Evolutionary conservation across 2,113 vertebrate species (phyloP), one percentile per base, ranked within the genome.

Genomic region (Serinus canaria): DNA sequence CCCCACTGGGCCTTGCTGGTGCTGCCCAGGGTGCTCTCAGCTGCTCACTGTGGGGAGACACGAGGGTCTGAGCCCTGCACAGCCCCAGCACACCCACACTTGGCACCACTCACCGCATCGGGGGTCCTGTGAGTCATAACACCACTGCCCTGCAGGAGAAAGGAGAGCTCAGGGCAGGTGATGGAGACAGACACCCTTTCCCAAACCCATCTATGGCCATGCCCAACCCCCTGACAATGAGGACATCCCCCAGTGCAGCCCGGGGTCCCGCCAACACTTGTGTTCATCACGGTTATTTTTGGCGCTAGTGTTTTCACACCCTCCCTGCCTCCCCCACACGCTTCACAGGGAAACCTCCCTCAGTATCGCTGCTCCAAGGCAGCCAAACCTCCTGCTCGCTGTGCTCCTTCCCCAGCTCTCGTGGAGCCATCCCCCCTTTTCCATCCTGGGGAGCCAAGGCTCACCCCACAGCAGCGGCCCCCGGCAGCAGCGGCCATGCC

Each of bases 121-220:
- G 10, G 92, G 95, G 58, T 97, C 95, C 92, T 96, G 97, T 2
- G 97, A 97, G 68, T 97, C 89, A 0, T 97, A 98, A 85, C 97
- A 98, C 98, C 97, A 97, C 56, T 92, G 41, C 11, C 94, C 97
- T 97, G 90, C 0, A 2, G 86, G 79, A 90, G 66, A 84, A 55
- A 95, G 53, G 22, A 87, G 43, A 72, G 75, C 67, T 90, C 59
- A 39, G 68, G 59, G 39, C 28, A 37, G 60, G 27, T 4, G 31
- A 37, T 17, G 28, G 28, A 75, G 52, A 50, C 30, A 47, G 23
- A 12, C 1, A 35, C 33, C 60, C 2, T 58, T 43, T 31, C 68
- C 58, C 67, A 73, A 44, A 24, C 55, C 77, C 56, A 33, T 41
- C 80, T 43, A 3, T 1, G 0, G 80, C 68, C 6, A 0, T 73